Evolutionary conservation across 2,113 vertebrate genomes (phyloP).

Genomic region (Indicator maculatus): DNA sequence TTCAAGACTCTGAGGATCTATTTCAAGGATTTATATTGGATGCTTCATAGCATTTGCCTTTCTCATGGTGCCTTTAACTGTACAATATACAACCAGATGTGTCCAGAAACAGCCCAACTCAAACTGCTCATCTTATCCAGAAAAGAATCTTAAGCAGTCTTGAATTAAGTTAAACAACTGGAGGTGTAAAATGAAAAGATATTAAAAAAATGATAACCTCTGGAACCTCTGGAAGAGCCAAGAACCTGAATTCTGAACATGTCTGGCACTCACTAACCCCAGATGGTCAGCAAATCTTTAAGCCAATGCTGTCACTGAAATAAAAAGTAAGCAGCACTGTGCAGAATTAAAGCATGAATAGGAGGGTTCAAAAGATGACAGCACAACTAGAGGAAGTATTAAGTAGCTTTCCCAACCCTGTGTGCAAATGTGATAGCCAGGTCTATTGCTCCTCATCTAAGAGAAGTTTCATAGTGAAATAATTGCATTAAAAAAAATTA

Average conservation of each 20-base stretch:
- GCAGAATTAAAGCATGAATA: not conserved
- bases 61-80: not conserved
- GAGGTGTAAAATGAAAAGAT: not conserved
- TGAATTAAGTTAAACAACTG: not conserved
- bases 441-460: not conserved
- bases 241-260: not conserved
- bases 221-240: not conserved
- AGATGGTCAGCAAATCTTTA: not conserved
- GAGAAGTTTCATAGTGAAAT: not conserved
- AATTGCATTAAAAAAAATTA: not conserved
- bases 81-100: not conserved
- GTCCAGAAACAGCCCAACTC: not conserved
- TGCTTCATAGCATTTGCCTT: not conserved
- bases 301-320: not conserved
- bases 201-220: not conserved
- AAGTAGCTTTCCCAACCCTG: not conserved
- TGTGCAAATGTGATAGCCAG: not conserved
- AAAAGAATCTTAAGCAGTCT: not conserved
- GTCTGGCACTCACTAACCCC: not conserved
- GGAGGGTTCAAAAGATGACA: not conserved
- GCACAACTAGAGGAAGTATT: not conserved
- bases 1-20: slow-evolving; percentile 2
- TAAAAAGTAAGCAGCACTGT: not conserved
- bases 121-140: fast-evolving
- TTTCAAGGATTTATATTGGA: slow-evolving; percentile 22